Evolutionary conservation across 92 coral and sea anemone species (phyloP).

Genomic region (Porites divaricata): DNA sequence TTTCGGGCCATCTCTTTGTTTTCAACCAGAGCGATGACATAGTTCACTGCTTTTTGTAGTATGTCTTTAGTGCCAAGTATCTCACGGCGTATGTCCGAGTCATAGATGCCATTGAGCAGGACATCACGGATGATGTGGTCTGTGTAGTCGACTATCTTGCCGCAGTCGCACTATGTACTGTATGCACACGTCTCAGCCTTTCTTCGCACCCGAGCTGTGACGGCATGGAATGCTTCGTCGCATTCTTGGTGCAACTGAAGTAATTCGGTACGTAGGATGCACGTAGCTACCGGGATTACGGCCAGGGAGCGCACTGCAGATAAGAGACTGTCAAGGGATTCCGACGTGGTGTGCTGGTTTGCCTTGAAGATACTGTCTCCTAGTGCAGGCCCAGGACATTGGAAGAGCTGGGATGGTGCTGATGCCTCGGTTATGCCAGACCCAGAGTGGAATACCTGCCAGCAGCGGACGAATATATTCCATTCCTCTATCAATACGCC

Average conservation of each 20-base stretch:
- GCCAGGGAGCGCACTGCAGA: conserved; percentile 78
- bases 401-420: conserved; percentile 72
- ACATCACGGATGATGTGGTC: conserved; percentile 68
- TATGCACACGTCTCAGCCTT: conserved; percentile 72
- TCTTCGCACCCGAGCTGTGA: conserved; percentile 64
- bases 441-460: conserved; percentile 69
- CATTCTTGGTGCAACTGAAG: conserved; percentile 62
- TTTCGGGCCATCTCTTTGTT: conserved; percentile 72
- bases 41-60: conserved; percentile 51
- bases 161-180: conserved; percentile 50
- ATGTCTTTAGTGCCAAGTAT: conserved; percentile 50
- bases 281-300: conserved; percentile 73
- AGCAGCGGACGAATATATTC: conserved; percentile 70
- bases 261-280: conserved; percentile 67
- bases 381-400: conserved; percentile 67
- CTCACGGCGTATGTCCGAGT: conserved; percentile 70
- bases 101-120: conserved; percentile 55
- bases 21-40: conserved; percentile 58
- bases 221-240: conserved; percentile 64
- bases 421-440: conserved; percentile 66
- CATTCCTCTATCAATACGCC: conserved; percentile 37
- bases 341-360: conserved; percentile 51
- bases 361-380: conserved; percentile 76
- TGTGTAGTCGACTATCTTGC: conserved; percentile 64
- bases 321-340: conserved; percentile 45